Conservation (phyloP, 2,797 vertebrate species). For the Lutjanus campechanus region DNA sequence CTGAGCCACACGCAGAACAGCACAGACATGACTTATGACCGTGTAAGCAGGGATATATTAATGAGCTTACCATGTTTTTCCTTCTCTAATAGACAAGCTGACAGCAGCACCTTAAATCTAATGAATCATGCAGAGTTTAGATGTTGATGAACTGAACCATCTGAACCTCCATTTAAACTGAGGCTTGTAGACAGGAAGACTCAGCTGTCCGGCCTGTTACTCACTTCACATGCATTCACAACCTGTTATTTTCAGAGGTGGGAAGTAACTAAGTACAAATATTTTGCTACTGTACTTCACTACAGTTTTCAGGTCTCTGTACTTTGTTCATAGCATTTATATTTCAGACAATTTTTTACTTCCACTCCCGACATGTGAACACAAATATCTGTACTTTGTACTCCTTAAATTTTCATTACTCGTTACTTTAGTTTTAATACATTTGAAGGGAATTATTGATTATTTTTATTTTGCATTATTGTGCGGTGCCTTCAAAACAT, state of each 20-base stretch:
- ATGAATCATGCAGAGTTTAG: not conserved
- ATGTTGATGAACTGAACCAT: not conserved
- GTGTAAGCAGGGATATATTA: not conserved
- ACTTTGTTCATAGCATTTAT: too few species aligned
- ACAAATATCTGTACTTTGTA: too few species aligned
- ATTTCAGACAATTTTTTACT: too few species aligned
- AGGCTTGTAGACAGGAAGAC: not conserved
- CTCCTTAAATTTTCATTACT: too few species aligned
- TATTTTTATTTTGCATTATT: too few species aligned
- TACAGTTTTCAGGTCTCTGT: too few species aligned
- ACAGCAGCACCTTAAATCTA: not conserved
- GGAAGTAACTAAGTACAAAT: too few species aligned
- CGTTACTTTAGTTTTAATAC: too few species aligned
- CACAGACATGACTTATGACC: not conserved
- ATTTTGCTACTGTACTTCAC: too few species aligned
- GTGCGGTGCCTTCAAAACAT: too few species aligned
- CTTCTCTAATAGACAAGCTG: not conserved
- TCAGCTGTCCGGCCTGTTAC: not conserved
- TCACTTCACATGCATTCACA: not conserved
- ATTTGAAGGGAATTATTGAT: too few species aligned
- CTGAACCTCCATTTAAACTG: not conserved
- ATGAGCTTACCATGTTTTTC: not conserved
- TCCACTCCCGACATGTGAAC: too few species aligned
- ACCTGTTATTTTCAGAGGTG: not conserved
- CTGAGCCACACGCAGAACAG: constrained; percentile 8